Percentiles rank a stretch among this genome's conserved stretches.
Conservation (phyloP, 2,113 vertebrate genomes). For the Elephantulus edwardii region DNA sequence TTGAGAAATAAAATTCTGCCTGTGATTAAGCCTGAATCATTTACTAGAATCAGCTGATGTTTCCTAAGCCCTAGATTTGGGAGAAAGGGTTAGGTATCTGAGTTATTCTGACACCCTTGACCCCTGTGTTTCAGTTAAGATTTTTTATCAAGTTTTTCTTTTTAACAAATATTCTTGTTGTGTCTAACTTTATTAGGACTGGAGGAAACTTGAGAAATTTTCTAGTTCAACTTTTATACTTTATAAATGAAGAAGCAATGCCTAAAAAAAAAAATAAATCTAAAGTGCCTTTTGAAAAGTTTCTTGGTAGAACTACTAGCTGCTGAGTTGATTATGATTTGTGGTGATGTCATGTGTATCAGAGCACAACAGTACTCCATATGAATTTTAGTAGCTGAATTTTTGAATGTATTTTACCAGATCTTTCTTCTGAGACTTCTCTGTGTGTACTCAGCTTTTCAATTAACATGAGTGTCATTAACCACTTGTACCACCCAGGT, state of each 20-base stretch:
- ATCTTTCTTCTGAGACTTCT: background rate
- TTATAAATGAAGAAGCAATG: slow-evolving; percentile 39
- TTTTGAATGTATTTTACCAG: background rate
- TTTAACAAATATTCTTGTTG: background rate
- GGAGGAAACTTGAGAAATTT: background rate
- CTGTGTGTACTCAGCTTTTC: background rate
- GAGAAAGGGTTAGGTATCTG: background rate
- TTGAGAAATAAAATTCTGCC: background rate
- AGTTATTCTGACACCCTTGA: background rate
- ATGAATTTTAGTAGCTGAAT: background rate
- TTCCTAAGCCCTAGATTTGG: background rate
- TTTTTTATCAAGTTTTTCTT: no score
- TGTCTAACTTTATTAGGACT: background rate
- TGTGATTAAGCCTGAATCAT: background rate
- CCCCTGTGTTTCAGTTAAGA: no score
- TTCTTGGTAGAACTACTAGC: background rate
- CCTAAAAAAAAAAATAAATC: no score
- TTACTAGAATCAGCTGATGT: background rate
- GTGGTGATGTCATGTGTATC: background rate
- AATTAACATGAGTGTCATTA: background rate
- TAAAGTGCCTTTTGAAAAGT: background rate
- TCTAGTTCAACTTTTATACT: background rate
- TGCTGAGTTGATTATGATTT: background rate
- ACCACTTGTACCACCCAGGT: background rate
- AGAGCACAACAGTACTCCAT: background rate